A percentile compares a stretch with the other conserved stretches of the same genome.
These are phyloP conservation scores for Andrena trimmerana DNA, from an alignment of 2,888 invertebrate genomes.

Conservation along the genomic window DNA sequence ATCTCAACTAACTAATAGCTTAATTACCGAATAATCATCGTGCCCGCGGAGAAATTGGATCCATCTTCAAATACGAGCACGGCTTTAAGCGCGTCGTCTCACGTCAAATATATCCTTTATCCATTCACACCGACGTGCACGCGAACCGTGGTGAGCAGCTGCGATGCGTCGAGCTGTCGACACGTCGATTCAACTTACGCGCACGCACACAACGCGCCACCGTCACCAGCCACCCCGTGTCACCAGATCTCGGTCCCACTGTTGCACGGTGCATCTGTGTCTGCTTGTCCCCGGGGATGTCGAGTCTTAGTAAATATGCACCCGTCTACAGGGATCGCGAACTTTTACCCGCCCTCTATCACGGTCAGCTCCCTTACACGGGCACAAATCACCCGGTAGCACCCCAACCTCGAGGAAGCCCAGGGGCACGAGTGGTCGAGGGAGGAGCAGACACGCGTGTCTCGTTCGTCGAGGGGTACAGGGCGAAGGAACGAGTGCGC, in stretches of 20 bases:
- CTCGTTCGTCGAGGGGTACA: constrained; percentile 4
- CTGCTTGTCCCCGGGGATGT: constrained; percentile 35
- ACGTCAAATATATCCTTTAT: constrained; percentile 11
- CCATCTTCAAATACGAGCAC: constrained; percentile 17
- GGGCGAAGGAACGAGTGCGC: not conserved
- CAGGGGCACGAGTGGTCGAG: not conserved
- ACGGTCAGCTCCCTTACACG: constrained; percentile 61
- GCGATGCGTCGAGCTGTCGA: not conserved
- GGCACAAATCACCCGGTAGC: constrained; percentile 69
- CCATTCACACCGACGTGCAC: not conserved
- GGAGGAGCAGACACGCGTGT: not conserved
- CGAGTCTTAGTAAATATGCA: constrained; percentile 67
- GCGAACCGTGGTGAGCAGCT: not conserved
- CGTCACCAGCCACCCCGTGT: not conserved
- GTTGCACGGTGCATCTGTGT: constrained; percentile 23
- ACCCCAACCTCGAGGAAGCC: constrained; percentile 8
- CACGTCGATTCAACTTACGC: constrained; percentile 14
- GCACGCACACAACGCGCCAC: not conserved
- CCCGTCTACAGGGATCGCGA: constrained; percentile 73
- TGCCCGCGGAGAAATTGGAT: constrained; percentile 24
- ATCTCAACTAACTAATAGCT: constrained; percentile 26
- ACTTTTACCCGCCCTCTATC: constrained; percentile 70
- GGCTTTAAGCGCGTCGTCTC: not conserved
- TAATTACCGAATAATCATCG: constrained; percentile 45
- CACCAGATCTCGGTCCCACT: not conserved